Conservation (phyloP, 2,113 vertebrate species). For the Silurus glanis region DNA sequence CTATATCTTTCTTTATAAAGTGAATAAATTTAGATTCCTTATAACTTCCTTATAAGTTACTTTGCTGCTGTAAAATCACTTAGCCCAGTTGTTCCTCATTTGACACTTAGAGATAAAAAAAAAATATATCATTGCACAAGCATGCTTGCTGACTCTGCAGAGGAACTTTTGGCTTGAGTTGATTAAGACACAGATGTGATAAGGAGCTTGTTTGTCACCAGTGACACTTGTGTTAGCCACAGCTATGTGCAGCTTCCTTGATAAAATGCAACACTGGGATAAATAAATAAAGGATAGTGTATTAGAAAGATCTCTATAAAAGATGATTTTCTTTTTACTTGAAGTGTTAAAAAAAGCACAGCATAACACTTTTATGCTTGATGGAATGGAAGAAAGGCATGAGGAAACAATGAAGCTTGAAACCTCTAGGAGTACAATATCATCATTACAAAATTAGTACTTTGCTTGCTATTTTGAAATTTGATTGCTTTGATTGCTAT, state of each 20-base stretch:
- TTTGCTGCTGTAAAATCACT: neutral
- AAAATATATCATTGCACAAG: neutral
- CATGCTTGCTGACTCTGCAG: conserved; percentile 10
- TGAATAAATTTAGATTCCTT: neutral
- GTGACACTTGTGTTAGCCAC: conserved; percentile 18
- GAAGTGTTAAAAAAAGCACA: neutral
- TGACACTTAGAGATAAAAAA: neutral
- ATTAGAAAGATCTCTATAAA: neutral
- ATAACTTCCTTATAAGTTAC: neutral
- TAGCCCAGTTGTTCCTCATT: conserved; percentile 1
- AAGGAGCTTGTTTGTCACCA: neutral
- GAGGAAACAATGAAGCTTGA: neutral
- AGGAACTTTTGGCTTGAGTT: conserved; percentile 1
- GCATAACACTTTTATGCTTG: neutral
- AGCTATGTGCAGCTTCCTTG: conserved; percentile 19
- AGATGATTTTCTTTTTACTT: neutral
- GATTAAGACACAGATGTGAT: conserved; percentile 16
- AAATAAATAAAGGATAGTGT: neutral
- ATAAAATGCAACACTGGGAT: neutral
- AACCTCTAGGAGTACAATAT: too few relatives aligned
- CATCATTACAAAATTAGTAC: neutral
- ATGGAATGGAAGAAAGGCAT: neutral
- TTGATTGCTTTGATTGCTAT: neutral
- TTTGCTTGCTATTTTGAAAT: neutral
- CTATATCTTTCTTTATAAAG: neutral